phyloP scores from a whole-genome alignment of 2,888 invertebrate genomes.

The Hermodice carunculata region DNA sequence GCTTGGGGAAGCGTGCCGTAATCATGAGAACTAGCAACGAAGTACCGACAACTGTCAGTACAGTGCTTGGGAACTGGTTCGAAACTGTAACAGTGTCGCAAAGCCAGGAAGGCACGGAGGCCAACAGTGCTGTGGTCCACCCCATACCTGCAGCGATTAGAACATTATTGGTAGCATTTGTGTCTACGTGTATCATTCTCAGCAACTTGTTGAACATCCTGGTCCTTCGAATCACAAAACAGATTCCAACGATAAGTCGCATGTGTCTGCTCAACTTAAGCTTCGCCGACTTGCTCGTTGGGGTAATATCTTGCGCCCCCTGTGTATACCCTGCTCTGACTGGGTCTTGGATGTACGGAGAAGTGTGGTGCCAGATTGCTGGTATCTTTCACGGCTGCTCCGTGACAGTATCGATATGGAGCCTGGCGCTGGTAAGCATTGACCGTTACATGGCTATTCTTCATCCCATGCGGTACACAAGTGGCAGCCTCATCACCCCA shows the following conservation, averaged over 20 bases:
- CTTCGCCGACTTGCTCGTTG: conserved; percentile 43
- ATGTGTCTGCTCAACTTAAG: conserved; percentile 45
- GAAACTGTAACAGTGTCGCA: too few species aligned
- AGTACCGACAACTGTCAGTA: too few species aligned
- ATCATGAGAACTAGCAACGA: too few species aligned
- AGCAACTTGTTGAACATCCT: conserved; percentile 28
- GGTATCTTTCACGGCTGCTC: conserved; percentile 43
- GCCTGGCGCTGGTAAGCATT: conserved; percentile 42
- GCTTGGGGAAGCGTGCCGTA: too few species aligned
- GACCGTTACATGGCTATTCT: conserved; percentile 46
- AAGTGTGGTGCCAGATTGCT: conserved; percentile 45
- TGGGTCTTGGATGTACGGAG: conserved; percentile 45
- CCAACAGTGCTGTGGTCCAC: too few species aligned
- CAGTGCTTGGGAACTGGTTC: too few species aligned
- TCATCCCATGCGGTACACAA: conserved; percentile 40
- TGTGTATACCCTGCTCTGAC: conserved; percentile 33
- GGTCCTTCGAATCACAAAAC: conserved; percentile 33
- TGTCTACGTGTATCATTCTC: conserved; percentile 13
- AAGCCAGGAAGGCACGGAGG: too few species aligned
- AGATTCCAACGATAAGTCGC: conserved; percentile 42
- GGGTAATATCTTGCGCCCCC: conserved; percentile 42
- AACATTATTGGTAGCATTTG: too few species aligned
- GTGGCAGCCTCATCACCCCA: conserved; percentile 11
- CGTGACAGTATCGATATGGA: conserved; percentile 48
- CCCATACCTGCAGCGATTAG: too few species aligned